These are phyloP conservation scores for Hylyphantes graminicola DNA, from an alignment of 1,140 invertebrate genomes.

Conservation along the genomic window DNA sequence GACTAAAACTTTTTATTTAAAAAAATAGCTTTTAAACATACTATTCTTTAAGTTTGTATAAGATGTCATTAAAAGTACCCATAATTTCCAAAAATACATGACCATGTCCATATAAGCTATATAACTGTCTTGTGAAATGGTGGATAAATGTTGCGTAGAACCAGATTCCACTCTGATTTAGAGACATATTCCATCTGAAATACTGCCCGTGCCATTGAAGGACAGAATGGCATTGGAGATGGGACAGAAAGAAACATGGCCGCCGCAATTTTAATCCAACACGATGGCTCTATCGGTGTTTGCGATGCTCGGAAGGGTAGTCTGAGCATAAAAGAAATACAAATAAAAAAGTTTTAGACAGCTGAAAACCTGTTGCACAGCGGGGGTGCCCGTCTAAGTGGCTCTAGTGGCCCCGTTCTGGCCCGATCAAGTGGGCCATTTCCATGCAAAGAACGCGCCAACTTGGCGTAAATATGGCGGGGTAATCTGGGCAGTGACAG, in stretches of 20 bases:
- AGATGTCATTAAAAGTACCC: too few species aligned
- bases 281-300: constrained; percentile 1
- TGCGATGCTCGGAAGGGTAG: background rate
- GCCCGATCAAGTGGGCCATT: constrained; percentile 52
- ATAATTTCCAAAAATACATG: too few species aligned
- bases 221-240: background rate
- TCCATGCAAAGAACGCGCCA: constrained; percentile 48
- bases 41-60: too few species aligned
- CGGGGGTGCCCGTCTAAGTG: constrained; percentile 37
- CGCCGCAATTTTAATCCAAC: background rate
- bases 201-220: background rate
- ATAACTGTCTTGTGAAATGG: background rate
- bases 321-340: background rate
- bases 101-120: background rate
- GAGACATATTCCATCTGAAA: background rate
- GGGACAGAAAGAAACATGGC: background rate
- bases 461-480: constrained; percentile 43
- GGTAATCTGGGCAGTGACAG: constrained; percentile 43
- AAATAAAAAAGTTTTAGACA: background rate
- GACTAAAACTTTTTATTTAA: too few species aligned
- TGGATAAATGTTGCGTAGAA: too few species aligned
- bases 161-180: background rate
- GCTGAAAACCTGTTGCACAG: constrained; percentile 53
- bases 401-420: constrained; percentile 46
- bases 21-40: too few species aligned